Base-by-base conservation (phyloP, 2,797 vertebrate genomes). In the Philypnodon macrostomus region DNA sequence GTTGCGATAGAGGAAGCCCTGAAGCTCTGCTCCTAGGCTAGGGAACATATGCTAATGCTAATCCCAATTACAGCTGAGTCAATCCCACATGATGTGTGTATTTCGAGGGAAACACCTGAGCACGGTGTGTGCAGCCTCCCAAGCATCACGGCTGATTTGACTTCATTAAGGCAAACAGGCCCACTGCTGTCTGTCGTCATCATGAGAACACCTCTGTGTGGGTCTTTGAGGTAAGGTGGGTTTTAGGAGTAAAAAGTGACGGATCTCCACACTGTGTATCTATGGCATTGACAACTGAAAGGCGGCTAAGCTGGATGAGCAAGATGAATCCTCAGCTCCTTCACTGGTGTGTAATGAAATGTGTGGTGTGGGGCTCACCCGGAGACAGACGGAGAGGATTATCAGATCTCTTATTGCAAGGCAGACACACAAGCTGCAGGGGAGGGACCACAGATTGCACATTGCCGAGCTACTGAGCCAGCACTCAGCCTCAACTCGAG, bases 301-400 rank as follows among this genome's bases (percentile, higher is more conserved):
- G 66, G 47, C 27, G 37, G 54, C 63, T 75, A 59, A 63, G 72
- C 47, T 61, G 75, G 80, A n/a, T n/a, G n/a, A n/a, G n/a, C 77
- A 79, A 84, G 79, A 70, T 75, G 74, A 73, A 73, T 79, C 64
- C 49, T 41, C 8, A 17, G 53, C 73, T 67, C 55, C 67, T 75
- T 64, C 62, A 58, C 59, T 67, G 51, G 36, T 51, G 50, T 62
- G 52, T 71, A 69, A 80, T 75, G 65, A 73, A 79, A 73, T 74
- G 70, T 63, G 62, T 61, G 56, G 63, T 37, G 59, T 63, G 64
- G 67, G 72, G 77, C 54, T 73, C 66, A 70, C 41, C 26, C 41
- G 30, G 40, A 59, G 72, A 80, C 86, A 85, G 83, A 85, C 49
- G 63, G 82, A 57, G 62, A 52, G 77, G 85, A 87, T 88, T 86